Evolutionary conservation across 2,113 vertebrate species (phyloP).

Genomic region (Bombycilla garrulus): DNA sequence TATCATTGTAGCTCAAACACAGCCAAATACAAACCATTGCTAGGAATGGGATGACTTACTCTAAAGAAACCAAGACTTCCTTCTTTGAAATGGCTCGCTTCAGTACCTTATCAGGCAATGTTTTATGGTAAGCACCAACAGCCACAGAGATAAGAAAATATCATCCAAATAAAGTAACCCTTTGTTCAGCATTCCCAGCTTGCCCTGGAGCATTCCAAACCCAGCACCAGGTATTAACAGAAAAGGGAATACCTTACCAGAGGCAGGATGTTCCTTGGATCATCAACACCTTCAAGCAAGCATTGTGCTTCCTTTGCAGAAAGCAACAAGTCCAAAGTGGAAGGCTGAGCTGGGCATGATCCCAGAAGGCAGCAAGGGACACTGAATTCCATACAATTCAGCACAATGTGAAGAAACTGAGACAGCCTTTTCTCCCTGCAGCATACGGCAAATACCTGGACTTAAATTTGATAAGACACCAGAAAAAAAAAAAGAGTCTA

Average conservation of each 20-base stretch:
- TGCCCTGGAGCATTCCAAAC: not conserved
- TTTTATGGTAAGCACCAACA: not conserved
- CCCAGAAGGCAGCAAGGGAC: not conserved
- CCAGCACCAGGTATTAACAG: not conserved
- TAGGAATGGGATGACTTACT: not conserved
- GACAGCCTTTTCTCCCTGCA: not conserved
- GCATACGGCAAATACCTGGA: not conserved
- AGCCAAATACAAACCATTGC: not conserved
- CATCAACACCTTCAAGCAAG: not conserved
- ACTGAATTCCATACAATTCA: not conserved
- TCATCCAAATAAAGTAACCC: not conserved
- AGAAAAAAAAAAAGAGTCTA: not conserved
- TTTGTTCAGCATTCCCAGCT: not conserved
- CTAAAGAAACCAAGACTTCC: not conserved
- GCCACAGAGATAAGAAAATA: not conserved
- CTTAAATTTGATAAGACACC: not conserved
- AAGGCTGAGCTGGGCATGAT: not conserved
- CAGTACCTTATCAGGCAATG: not conserved
- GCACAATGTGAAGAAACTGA: not conserved
- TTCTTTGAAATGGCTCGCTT: not conserved
- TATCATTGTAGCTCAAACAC: not conserved
- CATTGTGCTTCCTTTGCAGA: fast-evolving
- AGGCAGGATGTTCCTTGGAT: not conserved
- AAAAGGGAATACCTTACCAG: not conserved
- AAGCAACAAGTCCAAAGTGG: not conserved